Conservation (phyloP, 2,113 vertebrate species). For the Sterrhoptilus dennistouni region DNA sequence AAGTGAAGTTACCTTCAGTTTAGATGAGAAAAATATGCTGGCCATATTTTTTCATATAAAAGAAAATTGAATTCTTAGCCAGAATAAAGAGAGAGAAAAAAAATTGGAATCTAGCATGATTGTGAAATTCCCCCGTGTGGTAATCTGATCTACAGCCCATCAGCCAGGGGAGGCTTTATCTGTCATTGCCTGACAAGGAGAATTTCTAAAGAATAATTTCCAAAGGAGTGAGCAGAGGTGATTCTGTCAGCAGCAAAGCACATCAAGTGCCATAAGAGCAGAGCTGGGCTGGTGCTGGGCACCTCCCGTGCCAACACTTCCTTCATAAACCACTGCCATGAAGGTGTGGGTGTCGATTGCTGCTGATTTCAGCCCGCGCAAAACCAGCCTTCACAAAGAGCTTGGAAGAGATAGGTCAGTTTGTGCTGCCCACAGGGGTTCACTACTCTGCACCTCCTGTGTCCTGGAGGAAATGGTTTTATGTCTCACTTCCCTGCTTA, state of each 20-base stretch:
- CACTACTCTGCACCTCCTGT: neutral
- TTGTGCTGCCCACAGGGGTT: neutral
- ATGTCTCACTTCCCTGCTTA: neutral
- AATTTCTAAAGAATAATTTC: neutral
- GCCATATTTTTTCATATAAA: constrained; percentile 36
- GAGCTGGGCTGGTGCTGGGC: neutral
- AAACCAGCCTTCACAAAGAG: neutral
- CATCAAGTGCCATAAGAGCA: rapidly evolving
- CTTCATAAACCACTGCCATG: neutral
- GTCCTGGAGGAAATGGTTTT: neutral
- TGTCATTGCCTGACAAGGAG: neutral
- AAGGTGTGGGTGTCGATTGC: neutral
- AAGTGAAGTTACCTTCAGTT: neutral
- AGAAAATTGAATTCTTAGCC: constrained; percentile 26
- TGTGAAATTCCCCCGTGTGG: neutral
- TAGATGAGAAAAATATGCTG: neutral
- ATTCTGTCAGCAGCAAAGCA: neutral
- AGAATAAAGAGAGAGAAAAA: neutral
- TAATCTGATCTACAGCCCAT: neutral
- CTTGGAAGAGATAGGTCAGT: neutral
- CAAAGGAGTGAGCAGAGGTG: neutral
- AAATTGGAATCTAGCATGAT: neutral
- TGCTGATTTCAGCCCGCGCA: neutral
- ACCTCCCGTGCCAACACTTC: neutral
- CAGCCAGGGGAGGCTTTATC: neutral